Conservation (phyloP, 2,113 vertebrate species). For the Zapornia atra region DNA sequence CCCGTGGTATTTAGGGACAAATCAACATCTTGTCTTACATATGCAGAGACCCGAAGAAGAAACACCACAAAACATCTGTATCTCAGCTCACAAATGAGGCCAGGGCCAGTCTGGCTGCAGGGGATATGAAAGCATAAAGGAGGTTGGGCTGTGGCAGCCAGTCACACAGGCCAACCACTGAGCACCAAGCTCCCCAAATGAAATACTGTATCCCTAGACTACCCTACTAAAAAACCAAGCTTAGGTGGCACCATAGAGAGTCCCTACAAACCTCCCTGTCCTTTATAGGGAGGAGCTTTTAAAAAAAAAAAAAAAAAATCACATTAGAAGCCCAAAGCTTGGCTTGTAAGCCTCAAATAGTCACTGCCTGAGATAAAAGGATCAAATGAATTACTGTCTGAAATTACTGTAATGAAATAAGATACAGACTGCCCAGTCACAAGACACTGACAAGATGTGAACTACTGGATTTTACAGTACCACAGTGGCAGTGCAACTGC, state of each 20-base stretch:
- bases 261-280: not conserved
- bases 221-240: not conserved
- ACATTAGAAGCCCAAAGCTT: not conserved
- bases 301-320: too few species aligned
- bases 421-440: slow-evolving; percentile 27
- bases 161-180: not conserved
- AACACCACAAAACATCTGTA: not conserved
- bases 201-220: not conserved
- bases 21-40: not conserved
- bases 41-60: accelerated
- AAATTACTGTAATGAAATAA: slow-evolving; percentile 25
- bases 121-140: not conserved
- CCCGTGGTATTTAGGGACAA: not conserved
- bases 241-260: not conserved
- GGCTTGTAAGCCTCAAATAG: slow-evolving; percentile 11
- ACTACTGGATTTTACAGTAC: not conserved
- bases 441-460: not conserved
- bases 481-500: not conserved
- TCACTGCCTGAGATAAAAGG: slow-evolving; percentile 22
- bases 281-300: not conserved
- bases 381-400: slow-evolving; percentile 33
- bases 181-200: not conserved
- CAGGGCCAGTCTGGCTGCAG: not conserved
- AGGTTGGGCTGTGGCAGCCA: not conserved
- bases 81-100: not conserved